These are phyloP conservation scores for Phania funesta DNA, from an alignment of 2,888 invertebrate genomes.

Conservation along the genomic window DNA sequence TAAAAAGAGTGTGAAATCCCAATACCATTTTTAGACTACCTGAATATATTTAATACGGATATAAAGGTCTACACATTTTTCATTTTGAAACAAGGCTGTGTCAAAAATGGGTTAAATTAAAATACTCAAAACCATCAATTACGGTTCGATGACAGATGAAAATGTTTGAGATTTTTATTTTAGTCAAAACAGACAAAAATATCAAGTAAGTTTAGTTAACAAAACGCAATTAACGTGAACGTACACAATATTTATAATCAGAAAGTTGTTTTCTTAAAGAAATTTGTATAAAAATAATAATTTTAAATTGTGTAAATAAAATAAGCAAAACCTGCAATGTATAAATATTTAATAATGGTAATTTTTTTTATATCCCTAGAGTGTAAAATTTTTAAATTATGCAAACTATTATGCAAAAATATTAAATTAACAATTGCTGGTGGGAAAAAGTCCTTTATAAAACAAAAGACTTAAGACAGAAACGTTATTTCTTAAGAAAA, in stretches of 20 bases:
- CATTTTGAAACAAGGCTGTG: background rate
- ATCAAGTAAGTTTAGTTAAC: slow-evolving; percentile 57
- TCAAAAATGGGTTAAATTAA: slow-evolving; percentile 46
- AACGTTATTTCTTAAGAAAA: background rate
- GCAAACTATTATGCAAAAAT: background rate
- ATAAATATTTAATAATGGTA: slow-evolving; percentile 53
- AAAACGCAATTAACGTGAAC: slow-evolving; percentile 60
- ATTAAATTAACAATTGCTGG: background rate
- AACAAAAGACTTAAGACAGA: slow-evolving; percentile 60
- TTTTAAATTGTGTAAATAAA: background rate
- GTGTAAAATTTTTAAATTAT: background rate
- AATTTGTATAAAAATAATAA: background rate
- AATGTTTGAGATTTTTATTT: slow-evolving; percentile 53
- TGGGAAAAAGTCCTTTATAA: slow-evolving; percentile 27
- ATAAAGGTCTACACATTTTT: too few species aligned
- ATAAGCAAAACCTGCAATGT: slow-evolving; percentile 27
- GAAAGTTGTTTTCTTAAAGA: slow-evolving; percentile 19
- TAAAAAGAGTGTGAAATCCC: too few species aligned
- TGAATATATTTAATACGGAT: too few species aligned
- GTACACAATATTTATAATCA: slow-evolving; percentile 33
- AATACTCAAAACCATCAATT: slow-evolving; percentile 52
- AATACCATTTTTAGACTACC: too few species aligned
- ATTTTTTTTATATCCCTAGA: background rate
- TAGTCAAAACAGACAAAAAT: slow-evolving; percentile 55
- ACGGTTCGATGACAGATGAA: slow-evolving; percentile 46